Percentiles rank a stretch among this genome's conserved stretches.
These are phyloP conservation scores for Orchestia grillus DNA, from an alignment of 1,140 invertebrate species.

Conservation along the genomic window DNA sequence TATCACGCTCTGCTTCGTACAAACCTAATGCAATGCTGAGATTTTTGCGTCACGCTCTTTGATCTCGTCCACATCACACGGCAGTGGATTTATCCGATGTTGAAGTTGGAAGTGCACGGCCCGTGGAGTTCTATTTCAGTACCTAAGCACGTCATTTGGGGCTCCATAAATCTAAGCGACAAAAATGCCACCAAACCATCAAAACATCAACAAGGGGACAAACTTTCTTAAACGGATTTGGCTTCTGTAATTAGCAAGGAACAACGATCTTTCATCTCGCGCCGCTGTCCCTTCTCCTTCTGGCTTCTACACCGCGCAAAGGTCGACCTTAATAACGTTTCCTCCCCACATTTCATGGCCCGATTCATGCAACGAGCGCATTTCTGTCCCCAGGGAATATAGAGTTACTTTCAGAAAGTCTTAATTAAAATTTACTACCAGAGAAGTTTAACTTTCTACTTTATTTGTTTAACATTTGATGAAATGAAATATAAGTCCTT, in stretches of 20 bases:
- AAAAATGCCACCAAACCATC: slow-evolving; percentile 53
- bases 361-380: background rate
- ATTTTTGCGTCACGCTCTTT: background rate
- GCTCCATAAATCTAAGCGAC: slow-evolving; percentile 33
- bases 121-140: slow-evolving; percentile 6
- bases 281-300: background rate
- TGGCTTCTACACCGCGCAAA: background rate
- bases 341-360: background rate
- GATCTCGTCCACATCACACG: background rate
- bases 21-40: background rate
- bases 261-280: slow-evolving; percentile 46
- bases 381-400: background rate
- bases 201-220: slow-evolving; percentile 55
- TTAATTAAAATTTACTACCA: background rate
- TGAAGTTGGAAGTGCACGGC: background rate
- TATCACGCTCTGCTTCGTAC: background rate
- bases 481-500: background rate
- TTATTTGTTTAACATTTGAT: background rate
- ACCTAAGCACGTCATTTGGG: slow-evolving; percentile 45
- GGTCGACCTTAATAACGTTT: background rate
- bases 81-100: background rate
- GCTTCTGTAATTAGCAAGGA: slow-evolving; percentile 56
- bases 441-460: background rate
- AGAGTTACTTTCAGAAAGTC: background rate
- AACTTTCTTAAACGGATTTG: slow-evolving; percentile 54